Evolutionary conservation across 92 coral and sea anemone genomes (phyloP), one percentile per base, ranked within the genome.

Genomic region (Muricea muricata): DNA sequence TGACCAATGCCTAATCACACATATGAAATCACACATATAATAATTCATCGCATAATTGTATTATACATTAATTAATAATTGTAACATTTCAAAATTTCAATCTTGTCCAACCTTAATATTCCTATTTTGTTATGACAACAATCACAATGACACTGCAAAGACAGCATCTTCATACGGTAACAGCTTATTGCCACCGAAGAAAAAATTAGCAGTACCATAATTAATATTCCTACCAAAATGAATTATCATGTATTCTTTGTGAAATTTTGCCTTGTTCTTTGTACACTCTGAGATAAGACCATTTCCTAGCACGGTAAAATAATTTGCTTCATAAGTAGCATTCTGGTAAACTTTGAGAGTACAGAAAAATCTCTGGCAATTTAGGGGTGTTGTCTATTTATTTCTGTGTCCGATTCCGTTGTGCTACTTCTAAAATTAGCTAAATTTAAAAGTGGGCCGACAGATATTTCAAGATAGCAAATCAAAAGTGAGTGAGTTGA

Each of bases 251-350:
- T 11, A 58, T 29, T 20, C 21, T 9, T 31, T 34, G 41, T 28
- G 52, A 20, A 29, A 37, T 7, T 60, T 87, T 81, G 37, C 33
- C 73, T 20, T 33, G 65, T 73, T 81, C 82, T 39, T 81, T 81
- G 75, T 87, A 87, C 0, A 17, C 46, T 41, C 81, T 81, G 13
- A 87, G 46, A 50, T 81, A 81, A 18, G 90, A 72, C 90, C 90
- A 87, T 63, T 87, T 87, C 67, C 90, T 55, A 24, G 72, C 90
- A 0, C 87, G 80, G 25, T 54, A 87, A 39, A 50, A 81, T 40
- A 58, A 18, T 18, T 30, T 58, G 67, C 28, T 11, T 9, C 18
- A 58, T 6, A 23, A 24, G 30, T 24, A 58, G 14, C 67, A 58
- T 45, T 13, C 14, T 45, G 9, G 14, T 8, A 45, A 17, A 1